These are phyloP conservation scores for Phrynocephalus vlangalii DNA, from an alignment of 2,797 vertebrate species.

Conservation along the genomic window DNA sequence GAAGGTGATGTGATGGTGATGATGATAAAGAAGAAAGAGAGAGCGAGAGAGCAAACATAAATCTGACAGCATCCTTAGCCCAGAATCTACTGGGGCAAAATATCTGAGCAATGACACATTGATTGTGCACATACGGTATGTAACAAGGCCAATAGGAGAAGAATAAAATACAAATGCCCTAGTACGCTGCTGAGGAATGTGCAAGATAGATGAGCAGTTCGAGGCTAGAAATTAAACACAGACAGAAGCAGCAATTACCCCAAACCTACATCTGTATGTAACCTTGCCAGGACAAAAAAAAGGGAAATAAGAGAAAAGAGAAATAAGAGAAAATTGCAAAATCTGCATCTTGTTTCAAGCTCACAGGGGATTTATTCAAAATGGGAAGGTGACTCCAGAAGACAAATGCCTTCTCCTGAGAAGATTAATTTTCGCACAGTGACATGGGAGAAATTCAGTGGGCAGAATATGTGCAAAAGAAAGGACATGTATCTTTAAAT, in stretches of 20 bases:
- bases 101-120: not conserved
- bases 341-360: slow-evolving; percentile 23
- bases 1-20: too few relatives aligned
- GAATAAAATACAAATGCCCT: not conserved
- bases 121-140: not conserved
- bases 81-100: not conserved
- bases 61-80: slow-evolving; percentile 13
- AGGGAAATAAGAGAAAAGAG: not conserved
- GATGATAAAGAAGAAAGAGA: not conserved
- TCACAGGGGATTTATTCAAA: not conserved
- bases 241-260: not conserved
- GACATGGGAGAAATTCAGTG: not conserved
- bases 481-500: not conserved
- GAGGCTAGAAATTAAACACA: not conserved
- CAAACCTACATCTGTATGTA: not conserved
- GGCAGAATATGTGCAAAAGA: not conserved
- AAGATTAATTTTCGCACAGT: slow-evolving; percentile 34
- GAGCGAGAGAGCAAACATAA: not conserved
- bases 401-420: not conserved
- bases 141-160: not conserved
- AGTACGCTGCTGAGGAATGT: not conserved
- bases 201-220: slow-evolving; percentile 12
- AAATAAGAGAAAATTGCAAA: not conserved
- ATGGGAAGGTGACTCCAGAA: not conserved
- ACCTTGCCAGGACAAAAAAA: slow-evolving; percentile 15